Evolutionary conservation across 2,113 vertebrate species (phyloP), one percentile per base, ranked within the genome.

Genomic region (Rhinichthys klamathensis): DNA sequence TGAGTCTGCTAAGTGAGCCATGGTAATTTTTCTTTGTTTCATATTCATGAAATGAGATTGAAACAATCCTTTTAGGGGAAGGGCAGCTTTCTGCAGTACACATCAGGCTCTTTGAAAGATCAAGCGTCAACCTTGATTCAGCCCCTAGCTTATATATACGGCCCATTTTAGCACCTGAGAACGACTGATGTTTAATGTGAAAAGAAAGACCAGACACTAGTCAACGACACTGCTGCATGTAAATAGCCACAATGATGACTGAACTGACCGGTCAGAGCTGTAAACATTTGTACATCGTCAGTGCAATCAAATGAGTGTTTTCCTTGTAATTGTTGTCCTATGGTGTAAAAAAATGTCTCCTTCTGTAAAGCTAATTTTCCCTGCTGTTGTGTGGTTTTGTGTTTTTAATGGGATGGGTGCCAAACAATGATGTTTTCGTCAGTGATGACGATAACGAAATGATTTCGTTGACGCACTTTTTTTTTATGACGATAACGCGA

Each of bases 191-290:
- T 41, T 58, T 41, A 79, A 79, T 79, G 54, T 60, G 35, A 79
- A 79, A 79, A 46, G 78, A 80, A 80, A 63, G 58, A 80, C 78
- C 78, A 80, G 58, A 80, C 78, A 80, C 5, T 44, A 73, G 35
- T 73, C 44, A 46, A 73, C 70, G n/a, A 73, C n/a, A 3, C 6
- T 6, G 0, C 41, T 63, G 25, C n/a, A 18, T 63, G 38, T 63
- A 80, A 80, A 80, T 44, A 44, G 78, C 58, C 58, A 80, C 58
- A 63, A 6, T 46, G 4, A 30, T 46, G 38, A 44, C 38, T 46
- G 38, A 65, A 80, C 25, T 63, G 77, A 63, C 13, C 1, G 4
- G 9, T 80, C 78, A 61, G 58, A 80, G 61, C 13, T 84, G 56
- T 65, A 87, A 78, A 84, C 60, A 46, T 84, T 79, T 87, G 27